These are phyloP conservation scores for Psittacula echo DNA, from an alignment of 2,797 vertebrate genomes.

Conservation along the genomic window DNA sequence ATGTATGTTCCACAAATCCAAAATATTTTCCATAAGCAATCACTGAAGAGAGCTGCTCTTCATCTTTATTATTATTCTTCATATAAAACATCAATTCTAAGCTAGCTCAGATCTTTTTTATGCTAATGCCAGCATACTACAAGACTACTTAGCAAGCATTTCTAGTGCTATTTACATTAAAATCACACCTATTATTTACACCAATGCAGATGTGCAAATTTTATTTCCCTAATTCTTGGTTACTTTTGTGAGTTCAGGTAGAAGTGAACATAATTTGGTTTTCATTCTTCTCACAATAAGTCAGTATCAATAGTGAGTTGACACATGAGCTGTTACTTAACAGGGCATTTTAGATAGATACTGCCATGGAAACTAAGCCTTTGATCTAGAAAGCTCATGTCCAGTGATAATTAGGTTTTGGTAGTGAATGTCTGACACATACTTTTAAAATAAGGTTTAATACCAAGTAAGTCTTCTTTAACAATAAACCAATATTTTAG, in stretches of 20 bases:
- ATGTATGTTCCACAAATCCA: not conserved
- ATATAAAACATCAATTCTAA: not conserved
- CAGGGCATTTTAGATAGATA: not conserved
- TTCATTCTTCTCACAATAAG: not conserved
- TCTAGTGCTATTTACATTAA: not conserved
- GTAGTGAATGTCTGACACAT: not conserved
- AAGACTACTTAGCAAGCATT: not conserved
- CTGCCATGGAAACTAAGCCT: not conserved
- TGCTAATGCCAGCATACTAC: not conserved
- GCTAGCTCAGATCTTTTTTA: not conserved
- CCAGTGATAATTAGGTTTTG: constrained; percentile 12
- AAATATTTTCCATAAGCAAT: constrained; percentile 58
- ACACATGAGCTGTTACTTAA: not conserved
- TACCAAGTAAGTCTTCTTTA: not conserved
- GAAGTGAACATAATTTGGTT: not conserved
- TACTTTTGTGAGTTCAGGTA: not conserved
- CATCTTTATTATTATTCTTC: not conserved
- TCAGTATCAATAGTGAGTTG: not conserved
- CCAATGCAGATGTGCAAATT: not conserved
- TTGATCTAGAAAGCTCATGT: constrained; percentile 31
- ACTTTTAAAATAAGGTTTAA: not conserved
- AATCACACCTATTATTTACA: not conserved
- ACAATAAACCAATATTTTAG: not conserved
- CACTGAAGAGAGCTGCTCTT: not conserved
- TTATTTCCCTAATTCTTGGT: not conserved